Percentiles rank a stretch among this genome's conserved stretches.
phyloP scores from a whole-genome alignment of 1,140 invertebrate genomes.

The Vanessa atalanta region DNA sequence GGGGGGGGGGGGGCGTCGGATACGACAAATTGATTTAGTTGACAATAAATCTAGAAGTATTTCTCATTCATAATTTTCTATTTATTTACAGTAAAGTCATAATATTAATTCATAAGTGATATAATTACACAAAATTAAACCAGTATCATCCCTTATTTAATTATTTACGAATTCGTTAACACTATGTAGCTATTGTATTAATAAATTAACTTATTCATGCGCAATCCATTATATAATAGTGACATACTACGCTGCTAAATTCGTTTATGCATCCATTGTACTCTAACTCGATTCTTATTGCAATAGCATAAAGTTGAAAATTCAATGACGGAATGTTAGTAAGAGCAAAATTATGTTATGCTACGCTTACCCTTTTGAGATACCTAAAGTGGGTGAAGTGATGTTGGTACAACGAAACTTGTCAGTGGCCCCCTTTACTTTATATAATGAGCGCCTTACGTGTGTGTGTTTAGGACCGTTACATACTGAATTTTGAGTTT shows the following conservation, averaged over 20 bases:
- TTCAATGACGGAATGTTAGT: background rate
- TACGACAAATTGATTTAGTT: too few species aligned
- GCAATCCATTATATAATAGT: slow-evolving; percentile 24
- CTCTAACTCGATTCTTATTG: background rate
- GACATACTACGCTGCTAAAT: slow-evolving; percentile 20
- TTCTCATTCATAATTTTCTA: too few species aligned
- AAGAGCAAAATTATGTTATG: slow-evolving; percentile 29
- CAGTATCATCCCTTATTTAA: slow-evolving; percentile 7
- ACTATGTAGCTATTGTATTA: background rate
- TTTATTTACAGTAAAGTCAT: too few species aligned
- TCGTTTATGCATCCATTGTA: slow-evolving; percentile 13
- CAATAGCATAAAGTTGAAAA: slow-evolving; percentile 9
- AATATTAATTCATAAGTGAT: background rate
- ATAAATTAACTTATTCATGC: slow-evolving; percentile 28
- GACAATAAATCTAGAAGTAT: too few species aligned
- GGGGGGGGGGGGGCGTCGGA: too few species aligned
- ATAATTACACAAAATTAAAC: background rate
- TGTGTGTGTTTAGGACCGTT: slow-evolving; percentile 14
- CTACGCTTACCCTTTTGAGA: slow-evolving; percentile 28
- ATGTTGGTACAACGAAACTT: slow-evolving; percentile 33
- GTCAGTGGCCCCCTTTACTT: slow-evolving; percentile 30
- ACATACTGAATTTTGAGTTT: background rate
- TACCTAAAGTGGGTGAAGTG: slow-evolving; percentile 31
- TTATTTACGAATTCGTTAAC: slow-evolving; percentile 8
- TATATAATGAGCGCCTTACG: slow-evolving; percentile 24